Percentiles rank a stretch among this genome's conserved stretches.
These are phyloP conservation scores for Gymnothorax reevesii DNA, from an alignment of 2,797 vertebrate genomes.

Conservation along the genomic window DNA sequence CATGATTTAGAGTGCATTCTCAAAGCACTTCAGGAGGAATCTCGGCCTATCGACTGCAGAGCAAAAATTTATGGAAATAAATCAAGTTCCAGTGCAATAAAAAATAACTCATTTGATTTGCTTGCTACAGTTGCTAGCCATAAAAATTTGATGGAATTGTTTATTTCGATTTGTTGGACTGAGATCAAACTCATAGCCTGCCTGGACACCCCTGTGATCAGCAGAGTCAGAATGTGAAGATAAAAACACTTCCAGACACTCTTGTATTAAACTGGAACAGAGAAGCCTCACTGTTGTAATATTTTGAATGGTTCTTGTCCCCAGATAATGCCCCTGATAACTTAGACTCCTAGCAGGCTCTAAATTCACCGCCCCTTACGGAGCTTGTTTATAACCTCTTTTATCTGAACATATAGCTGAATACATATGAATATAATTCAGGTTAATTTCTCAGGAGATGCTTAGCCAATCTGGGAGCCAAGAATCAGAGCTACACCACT, in stretches of 20 bases:
- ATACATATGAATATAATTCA: background rate
- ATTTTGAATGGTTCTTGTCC: background rate
- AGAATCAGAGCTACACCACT: background rate
- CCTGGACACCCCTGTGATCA: background rate
- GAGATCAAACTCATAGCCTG: background rate
- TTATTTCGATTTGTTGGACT: background rate
- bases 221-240: background rate
- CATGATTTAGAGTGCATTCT: background rate
- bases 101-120: conserved; percentile 58
- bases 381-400: background rate
- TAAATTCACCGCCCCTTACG: background rate
- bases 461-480: background rate
- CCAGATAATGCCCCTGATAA: background rate
- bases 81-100: conserved; percentile 23
- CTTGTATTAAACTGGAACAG: background rate
- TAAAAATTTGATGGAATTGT: background rate
- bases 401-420: background rate
- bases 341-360: background rate
- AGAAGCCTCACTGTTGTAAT: background rate
- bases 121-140: conserved; percentile 37
- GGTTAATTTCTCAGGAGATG: background rate
- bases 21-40: background rate
- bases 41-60: too few relatives aligned
- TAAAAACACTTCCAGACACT: background rate
- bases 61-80: too few relatives aligned